Base-by-base conservation (phyloP, 1,140 invertebrate genomes). In the Coptotermes formosanus region DNA sequence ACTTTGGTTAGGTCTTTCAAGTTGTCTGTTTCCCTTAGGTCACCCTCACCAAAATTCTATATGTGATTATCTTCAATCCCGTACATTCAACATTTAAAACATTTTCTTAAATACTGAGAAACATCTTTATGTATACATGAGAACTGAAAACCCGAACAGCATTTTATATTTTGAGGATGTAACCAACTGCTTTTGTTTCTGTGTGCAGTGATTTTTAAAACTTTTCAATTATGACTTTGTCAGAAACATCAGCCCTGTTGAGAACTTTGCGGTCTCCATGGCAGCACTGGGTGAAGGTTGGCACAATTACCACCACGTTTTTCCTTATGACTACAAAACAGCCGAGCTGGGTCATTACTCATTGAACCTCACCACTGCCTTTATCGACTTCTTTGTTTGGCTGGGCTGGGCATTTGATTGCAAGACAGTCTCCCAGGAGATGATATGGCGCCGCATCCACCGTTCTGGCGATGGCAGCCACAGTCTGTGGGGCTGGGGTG, bases 281-380 rank as follows among this genome's bases (percentile, higher is more conserved):
- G 93, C 94, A 30, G 94, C 96, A 0, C 89, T 96, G 21, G 96
- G 96, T 0, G 95, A 96, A 91, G 97, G 97, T 30, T 97, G 96
- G 94, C 97, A 98, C 91, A 98, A 98, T 91, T 98, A 97, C 90
- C 97, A 98, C 90, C 97, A 98, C 90, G 94, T 95, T 0, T 98
- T 98, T 90, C 97, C 97, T 1, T 96, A 95, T 93, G 98, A 99
- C 90, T 98, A 98, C 90, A 94, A 95, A 88, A 96, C 96, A 0
- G 95, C 95, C 3, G 97, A 99, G 88, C 91, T 96, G 3, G 95
- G 95, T 2, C 91, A 93, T 82, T 92, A 93, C 87, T 90, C 90
- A 16, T 91, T 94, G 81, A 96, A 97, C 88, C 88, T 94, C 2
- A 95, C 95, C 0, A 96, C 95, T 0, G 92, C 88, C 0, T 95